phyloP scores from a whole-genome alignment of 1,140 invertebrate genomes.

The Dendrolimus kikuchii region DNA sequence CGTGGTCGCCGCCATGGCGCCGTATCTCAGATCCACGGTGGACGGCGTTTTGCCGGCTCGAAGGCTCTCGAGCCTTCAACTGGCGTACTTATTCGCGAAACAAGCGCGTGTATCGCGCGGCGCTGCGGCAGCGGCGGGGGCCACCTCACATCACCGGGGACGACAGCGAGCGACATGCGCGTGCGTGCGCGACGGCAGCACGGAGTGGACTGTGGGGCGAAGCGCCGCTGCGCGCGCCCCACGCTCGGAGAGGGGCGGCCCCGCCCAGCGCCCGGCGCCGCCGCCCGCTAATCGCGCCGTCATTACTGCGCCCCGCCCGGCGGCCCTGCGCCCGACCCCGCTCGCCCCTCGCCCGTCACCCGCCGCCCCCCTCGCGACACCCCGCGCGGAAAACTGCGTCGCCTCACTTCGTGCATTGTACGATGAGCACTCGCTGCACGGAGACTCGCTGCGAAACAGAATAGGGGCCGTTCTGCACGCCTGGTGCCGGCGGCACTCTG shows the following conservation, averaged over 20 bases:
- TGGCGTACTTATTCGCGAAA: constrained; percentile 57
- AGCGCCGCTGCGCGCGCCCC: constrained; percentile 39
- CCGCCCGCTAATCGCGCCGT: constrained; percentile 48
- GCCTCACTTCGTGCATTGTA: not conserved
- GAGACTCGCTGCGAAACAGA: no score
- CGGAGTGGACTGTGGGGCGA: constrained; percentile 58
- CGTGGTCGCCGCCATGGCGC: constrained; percentile 86
- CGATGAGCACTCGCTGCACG: constrained; percentile 5
- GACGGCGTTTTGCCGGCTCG: constrained; percentile 77
- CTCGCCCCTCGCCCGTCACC: constrained; percentile 17
- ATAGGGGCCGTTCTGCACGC: not conserved
- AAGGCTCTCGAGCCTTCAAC: constrained; percentile 73
- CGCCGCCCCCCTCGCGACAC: constrained; percentile 8
- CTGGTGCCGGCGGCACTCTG: no score
- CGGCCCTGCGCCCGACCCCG: constrained; percentile 18
- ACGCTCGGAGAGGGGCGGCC: constrained; percentile 41
- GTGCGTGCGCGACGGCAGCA: constrained; percentile 67
- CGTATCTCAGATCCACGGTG: constrained; percentile 74
- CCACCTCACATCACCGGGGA: constrained; percentile 63
- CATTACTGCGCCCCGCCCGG: constrained; percentile 35
- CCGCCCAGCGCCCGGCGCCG: constrained; percentile 45
- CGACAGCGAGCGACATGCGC: constrained; percentile 67
- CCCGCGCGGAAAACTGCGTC: constrained; percentile 11
- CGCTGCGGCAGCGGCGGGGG: constrained; percentile 69
- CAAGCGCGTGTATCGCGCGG: constrained; percentile 68